phyloP scores from a whole-genome alignment of 2,113 vertebrate genomes.

The Spermophilus dauricus region DNA sequence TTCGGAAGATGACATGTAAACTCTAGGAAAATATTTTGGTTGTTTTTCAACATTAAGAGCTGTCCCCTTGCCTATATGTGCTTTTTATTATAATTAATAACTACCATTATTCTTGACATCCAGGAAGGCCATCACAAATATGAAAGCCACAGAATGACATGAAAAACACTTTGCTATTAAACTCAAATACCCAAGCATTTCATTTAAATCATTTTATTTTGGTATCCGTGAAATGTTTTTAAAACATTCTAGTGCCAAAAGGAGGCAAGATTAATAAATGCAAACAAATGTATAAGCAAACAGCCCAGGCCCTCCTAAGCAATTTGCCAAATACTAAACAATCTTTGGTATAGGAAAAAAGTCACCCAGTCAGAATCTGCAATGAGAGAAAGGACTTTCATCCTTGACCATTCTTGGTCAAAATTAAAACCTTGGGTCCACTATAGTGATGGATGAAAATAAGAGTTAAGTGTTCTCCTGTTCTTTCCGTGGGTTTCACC shows the following conservation, averaged over 20 bases:
- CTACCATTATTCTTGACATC: background rate
- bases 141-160: slow-evolving; percentile 2
- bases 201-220: slow-evolving; percentile 69
- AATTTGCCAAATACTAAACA: slow-evolving; percentile 39
- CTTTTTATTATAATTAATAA: background rate
- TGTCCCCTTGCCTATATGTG: background rate
- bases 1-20: background rate
- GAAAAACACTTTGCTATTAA: slow-evolving; percentile 2
- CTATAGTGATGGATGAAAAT: background rate
- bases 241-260: slow-evolving; percentile 22
- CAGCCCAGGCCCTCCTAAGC: background rate
- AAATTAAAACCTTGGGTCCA: background rate
- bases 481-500: slow-evolving; percentile 4
- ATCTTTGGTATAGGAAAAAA: background rate
- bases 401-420: background rate
- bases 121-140: background rate
- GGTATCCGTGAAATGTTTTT: slow-evolving; percentile 21
- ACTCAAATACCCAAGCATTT: slow-evolving; percentile 52
- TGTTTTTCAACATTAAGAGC: slow-evolving; percentile 39
- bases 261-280: slow-evolving; percentile 24
- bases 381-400: background rate
- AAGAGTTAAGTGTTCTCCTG: background rate
- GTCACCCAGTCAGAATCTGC: background rate
- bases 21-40: background rate
- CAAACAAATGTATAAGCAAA: slow-evolving; percentile 48